Evolutionary conservation across 2,113 vertebrate genomes (phyloP).

Genomic region (Elachura formosa): DNA sequence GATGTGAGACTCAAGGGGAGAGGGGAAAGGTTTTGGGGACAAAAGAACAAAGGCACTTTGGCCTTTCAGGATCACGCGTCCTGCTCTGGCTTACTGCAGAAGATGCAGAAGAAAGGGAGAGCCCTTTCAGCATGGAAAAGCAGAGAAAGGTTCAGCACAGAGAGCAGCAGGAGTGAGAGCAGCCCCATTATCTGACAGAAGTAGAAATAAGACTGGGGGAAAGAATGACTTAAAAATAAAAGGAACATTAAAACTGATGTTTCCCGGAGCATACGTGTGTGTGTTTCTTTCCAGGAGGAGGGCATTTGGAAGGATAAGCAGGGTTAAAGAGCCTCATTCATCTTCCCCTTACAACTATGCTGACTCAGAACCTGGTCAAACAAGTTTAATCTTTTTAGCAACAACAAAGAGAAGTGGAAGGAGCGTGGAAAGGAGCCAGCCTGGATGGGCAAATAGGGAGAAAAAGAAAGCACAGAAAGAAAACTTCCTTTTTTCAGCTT

Average conservation of each 20-base stretch:
- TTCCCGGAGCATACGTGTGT: neutral
- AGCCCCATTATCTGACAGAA: constrained; percentile 30
- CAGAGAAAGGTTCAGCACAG: constrained; percentile 41
- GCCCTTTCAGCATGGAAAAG: constrained; percentile 34
- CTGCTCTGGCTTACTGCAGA: constrained; percentile 35
- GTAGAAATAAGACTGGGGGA: constrained; percentile 29
- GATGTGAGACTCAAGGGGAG: constrained; percentile 26
- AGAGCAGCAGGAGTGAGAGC: constrained; percentile 32
- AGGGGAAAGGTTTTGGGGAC: constrained; percentile 52
- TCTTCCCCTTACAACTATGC: constrained; percentile 58
- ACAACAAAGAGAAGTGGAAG: constrained; percentile 45
- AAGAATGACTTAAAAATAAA: constrained; percentile 55
- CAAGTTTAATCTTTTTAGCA: constrained; percentile 58
- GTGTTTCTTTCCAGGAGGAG: constrained; percentile 42
- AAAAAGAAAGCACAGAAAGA: neutral
- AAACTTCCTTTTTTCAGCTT: constrained; percentile 12
- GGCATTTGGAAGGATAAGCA: constrained; percentile 39
- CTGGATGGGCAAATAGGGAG: neutral
- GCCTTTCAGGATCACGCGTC: constrained; percentile 30
- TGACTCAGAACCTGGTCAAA: constrained; percentile 63
- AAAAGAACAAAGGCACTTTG: constrained; percentile 31
- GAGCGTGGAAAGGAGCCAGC: constrained; percentile 34
- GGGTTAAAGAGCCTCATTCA: constrained; percentile 60
- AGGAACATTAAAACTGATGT: constrained; percentile 30
- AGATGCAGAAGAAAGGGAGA: constrained; percentile 39